Base-by-base conservation (phyloP, 2,888 invertebrate genomes). In the Zelleria hepariella region DNA sequence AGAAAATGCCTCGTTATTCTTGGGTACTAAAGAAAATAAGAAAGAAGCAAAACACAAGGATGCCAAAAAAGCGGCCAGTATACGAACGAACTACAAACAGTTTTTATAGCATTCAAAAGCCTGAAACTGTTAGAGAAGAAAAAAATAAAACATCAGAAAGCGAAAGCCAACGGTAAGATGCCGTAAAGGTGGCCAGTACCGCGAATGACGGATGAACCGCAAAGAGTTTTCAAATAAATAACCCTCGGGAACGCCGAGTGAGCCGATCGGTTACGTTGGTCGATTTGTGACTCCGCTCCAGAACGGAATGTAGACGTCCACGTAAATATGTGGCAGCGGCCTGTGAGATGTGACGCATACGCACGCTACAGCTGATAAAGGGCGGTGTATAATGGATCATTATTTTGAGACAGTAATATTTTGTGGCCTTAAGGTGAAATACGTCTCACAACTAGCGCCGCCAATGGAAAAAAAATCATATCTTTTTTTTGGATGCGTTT, bases 201-300 rank as follows among this genome's bases (percentile, higher is more conserved):
- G 4, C 32, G 32, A 2, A 15, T 8, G 32, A 32, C 3, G 32
- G 32, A 32, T 32, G 32, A 32, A 32, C 32, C 15, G 32, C 32
- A 42, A 42, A 42, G 32, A 42, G 32, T 42, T 42, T 42, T 42
- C 32, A 42, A 42, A 42, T 42, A 42, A 42, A 42, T 15, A 42
- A 42, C 32, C 15, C 32, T 10, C 15, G 10, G 32, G 32, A 42
- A 42, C 32, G 32, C 32, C 32, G 15, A 42, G 15, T 42, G 32
- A 65, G 66, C 64, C 55, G 60, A 60, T 63, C 27, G 61, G 58
- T 51, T 20, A 21, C 20, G 21, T 51, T 23, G 8, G 63, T 63
- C 72, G 82, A 84, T 84, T 85, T 85, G 85, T 81, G 74, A 72
- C 83, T 84, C 80, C 80, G 82, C 85, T 80, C 76, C 71, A 68